Conservation (phyloP, 1,140 invertebrate genomes). For the Brachionus sp. region DNA sequence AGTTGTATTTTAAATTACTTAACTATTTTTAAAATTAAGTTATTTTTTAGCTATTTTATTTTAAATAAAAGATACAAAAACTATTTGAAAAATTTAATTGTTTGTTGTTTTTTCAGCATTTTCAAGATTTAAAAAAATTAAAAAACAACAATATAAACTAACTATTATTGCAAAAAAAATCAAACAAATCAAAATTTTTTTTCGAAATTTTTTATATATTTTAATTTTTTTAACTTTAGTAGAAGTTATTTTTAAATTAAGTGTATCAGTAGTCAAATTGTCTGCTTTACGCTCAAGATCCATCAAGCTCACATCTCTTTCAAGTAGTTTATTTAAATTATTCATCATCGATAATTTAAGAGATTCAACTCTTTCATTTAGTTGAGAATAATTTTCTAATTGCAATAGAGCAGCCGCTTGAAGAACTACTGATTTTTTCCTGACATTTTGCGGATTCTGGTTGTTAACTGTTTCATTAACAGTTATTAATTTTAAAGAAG, state of each 20-base stretch:
- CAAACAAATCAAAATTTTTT: not conserved
- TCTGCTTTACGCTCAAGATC: constrained; percentile 25
- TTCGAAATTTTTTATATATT: not conserved
- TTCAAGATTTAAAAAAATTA: not conserved
- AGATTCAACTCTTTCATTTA: not conserved
- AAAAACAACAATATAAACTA: not conserved
- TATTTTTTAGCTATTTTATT: too few relatives aligned
- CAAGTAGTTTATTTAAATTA: not conserved
- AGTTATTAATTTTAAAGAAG: not conserved
- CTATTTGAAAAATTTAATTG: not conserved
- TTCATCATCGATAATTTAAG: not conserved
- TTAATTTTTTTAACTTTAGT: not conserved
- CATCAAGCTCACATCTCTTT: constrained; percentile 17
- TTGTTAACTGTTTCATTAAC: not conserved
- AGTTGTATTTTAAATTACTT: not conserved
- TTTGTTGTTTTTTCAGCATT: not conserved
- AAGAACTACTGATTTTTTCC: constrained; percentile 10
- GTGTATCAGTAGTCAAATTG: not conserved
- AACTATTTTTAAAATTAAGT: too few relatives aligned
- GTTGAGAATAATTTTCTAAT: not conserved
- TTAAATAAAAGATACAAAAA: not conserved
- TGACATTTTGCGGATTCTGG: not conserved
- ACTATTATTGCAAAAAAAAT: not conserved
- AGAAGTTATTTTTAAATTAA: constrained; percentile 4
- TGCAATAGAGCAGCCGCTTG: not conserved